Evolutionary conservation across 2,888 invertebrate species (phyloP).

Genomic region (Orthosia gracilis): DNA sequence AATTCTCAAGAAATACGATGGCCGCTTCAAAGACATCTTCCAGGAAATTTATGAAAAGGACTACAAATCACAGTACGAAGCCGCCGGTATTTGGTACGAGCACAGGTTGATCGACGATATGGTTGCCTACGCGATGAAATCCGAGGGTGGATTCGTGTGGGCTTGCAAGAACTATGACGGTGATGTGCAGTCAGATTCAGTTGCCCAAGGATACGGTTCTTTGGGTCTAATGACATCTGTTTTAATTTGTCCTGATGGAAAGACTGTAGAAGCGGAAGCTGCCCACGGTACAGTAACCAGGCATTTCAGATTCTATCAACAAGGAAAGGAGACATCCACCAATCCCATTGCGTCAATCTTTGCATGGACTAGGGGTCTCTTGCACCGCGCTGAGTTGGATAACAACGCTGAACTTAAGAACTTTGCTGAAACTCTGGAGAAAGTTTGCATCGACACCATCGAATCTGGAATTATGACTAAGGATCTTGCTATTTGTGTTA

Average conservation of each 20-base stretch:
- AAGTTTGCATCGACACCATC: constrained; percentile 98
- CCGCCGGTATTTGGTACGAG: constrained; percentile 98
- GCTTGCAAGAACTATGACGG: constrained; percentile 99
- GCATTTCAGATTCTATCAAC: constrained; percentile 96
- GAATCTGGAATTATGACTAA: constrained; percentile 99
- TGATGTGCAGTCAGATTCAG: constrained; percentile 99
- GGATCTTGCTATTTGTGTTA: constrained; percentile 99
- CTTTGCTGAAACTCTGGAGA: constrained; percentile 97
- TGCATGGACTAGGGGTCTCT: constrained; percentile 98
- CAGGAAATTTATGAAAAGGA: constrained; percentile 97
- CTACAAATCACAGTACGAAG: constrained; percentile 96
- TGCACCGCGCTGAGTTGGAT: constrained; percentile 98
- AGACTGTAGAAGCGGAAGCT: constrained; percentile 99
- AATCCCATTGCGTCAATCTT: constrained; percentile 99
- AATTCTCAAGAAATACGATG: constrained; percentile 98
- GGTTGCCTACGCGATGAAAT: constrained; percentile 99
- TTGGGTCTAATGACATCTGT: constrained; percentile 99
- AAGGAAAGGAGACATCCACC: constrained; percentile 99
- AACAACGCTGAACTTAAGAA: constrained; percentile 94
- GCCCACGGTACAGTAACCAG: constrained; percentile 99
- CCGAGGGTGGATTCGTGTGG: constrained; percentile 99
- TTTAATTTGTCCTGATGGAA: constrained; percentile 98
- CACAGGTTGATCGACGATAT: constrained; percentile 99
- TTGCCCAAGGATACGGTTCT: constrained; percentile 99
- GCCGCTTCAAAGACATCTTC: constrained; percentile 99